These are phyloP conservation scores for Oryctolagus cuniculus DNA, from an alignment of 2,113 vertebrate genomes.

Conservation along the genomic window mOryCun1.1 NC_091441.1:119848501-119849000, in stretches of 20 bases:
- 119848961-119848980: no score
- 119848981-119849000: no score
- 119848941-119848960: no score
- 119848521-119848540: neutral
- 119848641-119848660: neutral
- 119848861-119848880: no score
- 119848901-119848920: no score
- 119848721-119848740: neutral
- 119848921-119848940: no score
- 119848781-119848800: no score
- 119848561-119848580: neutral
- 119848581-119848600: neutral
- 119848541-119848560: neutral
- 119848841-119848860: no score
- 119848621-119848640: neutral
- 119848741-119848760: neutral
- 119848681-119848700: neutral
- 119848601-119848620: neutral
- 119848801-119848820: no score
- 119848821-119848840: no score
- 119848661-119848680: neutral
- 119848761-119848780: no score
- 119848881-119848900: no score
- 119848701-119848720: constrained; percentile 1
- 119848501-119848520: rapidly evolving